Evolutionary conservation across 2,797 vertebrate genomes (phyloP).

Genomic region (Miichthys miiuy): DNA sequence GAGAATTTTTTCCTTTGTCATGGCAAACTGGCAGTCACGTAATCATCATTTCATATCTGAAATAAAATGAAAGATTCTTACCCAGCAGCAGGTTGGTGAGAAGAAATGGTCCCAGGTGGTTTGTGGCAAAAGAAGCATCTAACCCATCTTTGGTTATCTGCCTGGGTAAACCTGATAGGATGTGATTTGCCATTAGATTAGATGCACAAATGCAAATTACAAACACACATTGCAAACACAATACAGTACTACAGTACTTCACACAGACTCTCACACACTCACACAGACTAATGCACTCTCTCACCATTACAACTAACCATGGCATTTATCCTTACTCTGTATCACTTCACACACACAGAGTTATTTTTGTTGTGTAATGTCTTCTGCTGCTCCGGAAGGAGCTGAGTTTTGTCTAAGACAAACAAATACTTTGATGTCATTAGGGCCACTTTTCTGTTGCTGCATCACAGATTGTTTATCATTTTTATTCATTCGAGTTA

Average conservation of each 20-base stretch:
- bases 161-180: constrained; percentile 83
- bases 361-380: not conserved
- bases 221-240: not conserved
- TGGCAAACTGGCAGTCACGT: not conserved
- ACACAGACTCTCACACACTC: too few relatives aligned
- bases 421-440: not conserved
- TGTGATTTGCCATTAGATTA: not conserved
- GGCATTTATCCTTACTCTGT: too few relatives aligned
- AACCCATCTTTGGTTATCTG: constrained; percentile 86
- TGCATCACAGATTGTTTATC: too few relatives aligned
- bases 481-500: too few relatives aligned
- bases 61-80: constrained; percentile 55
- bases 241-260: not conserved
- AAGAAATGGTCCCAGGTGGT: constrained; percentile 90
- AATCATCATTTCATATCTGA: not conserved
- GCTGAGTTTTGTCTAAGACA: not conserved
- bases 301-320: not conserved
- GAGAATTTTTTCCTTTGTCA: not conserved
- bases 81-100: constrained; percentile 91
- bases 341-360: not conserved
- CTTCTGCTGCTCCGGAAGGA: not conserved
- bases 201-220: not conserved
- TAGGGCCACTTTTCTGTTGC: not conserved
- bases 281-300: too few relatives aligned
- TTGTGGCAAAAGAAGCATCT: constrained; percentile 88